These are phyloP conservation scores for Pomatostomus ruficeps DNA, from an alignment of 2,113 vertebrate species.

Conservation along the genomic window DNA sequence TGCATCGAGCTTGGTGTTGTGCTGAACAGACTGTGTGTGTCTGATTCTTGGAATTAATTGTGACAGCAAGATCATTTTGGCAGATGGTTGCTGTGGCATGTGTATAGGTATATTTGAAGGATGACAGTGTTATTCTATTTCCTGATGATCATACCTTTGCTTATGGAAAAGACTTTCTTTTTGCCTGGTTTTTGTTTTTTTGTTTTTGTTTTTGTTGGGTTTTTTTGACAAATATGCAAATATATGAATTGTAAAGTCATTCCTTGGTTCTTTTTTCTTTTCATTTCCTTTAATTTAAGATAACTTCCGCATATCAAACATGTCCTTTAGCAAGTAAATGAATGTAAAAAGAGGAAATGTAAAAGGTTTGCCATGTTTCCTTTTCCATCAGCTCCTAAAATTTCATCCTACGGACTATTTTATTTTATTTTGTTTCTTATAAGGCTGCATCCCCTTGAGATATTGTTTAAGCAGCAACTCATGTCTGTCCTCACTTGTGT, in stretches of 20 bases:
- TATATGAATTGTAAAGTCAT: background rate
- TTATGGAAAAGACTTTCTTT: background rate
- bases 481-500: background rate
- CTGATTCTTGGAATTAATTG: background rate
- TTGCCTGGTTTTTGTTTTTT: background rate
- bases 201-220: background rate
- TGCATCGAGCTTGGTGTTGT: background rate
- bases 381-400: background rate
- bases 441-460: background rate
- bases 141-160: background rate
- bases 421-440: constrained; percentile 6
- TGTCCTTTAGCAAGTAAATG: background rate
- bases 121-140: background rate
- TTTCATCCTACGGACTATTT: background rate
- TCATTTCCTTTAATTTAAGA: background rate
- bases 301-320: background rate
- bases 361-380: background rate
- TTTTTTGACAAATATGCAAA: background rate
- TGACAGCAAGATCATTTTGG: background rate
- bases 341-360: background rate
- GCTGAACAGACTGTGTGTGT: background rate
- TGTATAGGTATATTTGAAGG: background rate
- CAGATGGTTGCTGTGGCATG: background rate
- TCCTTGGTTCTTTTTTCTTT: background rate
- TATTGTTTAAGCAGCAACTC: background rate